Conservation (phyloP, 1,140 invertebrate species). For the Ceratosolen fusciceps region DNA sequence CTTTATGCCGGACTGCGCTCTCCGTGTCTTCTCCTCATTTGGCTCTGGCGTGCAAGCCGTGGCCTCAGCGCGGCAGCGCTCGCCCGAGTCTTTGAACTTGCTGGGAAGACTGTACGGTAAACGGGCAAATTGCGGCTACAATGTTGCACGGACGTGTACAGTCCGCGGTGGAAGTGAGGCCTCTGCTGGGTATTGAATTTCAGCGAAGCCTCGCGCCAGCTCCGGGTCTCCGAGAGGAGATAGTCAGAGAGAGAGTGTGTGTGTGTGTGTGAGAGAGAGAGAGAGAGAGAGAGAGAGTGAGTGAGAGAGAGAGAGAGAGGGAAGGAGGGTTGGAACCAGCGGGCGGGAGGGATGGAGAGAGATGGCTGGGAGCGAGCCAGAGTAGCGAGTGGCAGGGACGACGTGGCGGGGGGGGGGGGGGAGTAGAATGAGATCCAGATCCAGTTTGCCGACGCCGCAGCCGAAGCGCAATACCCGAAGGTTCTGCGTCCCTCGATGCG, state of each 20-base stretch:
- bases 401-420: background rate
- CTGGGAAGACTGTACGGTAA: constrained; percentile 55
- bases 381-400: background rate
- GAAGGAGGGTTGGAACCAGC: too few species aligned
- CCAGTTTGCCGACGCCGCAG: constrained; percentile 47
- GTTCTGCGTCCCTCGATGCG: background rate
- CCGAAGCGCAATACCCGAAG: constrained; percentile 10
- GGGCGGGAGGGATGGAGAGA: background rate
- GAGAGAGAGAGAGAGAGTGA: background rate
- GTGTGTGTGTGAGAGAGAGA: background rate
- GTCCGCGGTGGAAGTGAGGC: constrained; percentile 48
- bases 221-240: background rate
- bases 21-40: background rate
- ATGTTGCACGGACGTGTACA: constrained; percentile 62
- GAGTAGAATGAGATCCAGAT: constrained; percentile 37
- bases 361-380: background rate
- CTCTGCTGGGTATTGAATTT: constrained; percentile 50
- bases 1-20: background rate
- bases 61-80: constrained; percentile 12
- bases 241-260: background rate
- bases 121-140: constrained; percentile 60
- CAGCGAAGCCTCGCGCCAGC: constrained; percentile 10
- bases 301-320: background rate
- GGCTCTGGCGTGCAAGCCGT: background rate
- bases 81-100: constrained; percentile 36